A percentile compares a stretch with the other conserved stretches of the same genome.
phyloP scores from a whole-genome alignment of 2,797 vertebrate genomes.

The Holocentrus rufus region DNA sequence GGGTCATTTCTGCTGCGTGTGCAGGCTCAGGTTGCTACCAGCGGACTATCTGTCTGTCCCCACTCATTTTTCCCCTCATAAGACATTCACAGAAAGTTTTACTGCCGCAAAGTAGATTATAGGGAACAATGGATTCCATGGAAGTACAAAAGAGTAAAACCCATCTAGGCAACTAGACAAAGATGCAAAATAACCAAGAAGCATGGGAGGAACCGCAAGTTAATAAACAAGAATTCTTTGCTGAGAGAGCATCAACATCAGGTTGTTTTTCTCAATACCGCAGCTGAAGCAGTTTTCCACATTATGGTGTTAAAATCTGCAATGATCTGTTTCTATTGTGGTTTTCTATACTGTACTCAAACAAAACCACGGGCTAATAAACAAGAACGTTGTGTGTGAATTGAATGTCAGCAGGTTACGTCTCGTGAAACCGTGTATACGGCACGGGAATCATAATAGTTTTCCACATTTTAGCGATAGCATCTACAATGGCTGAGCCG shows the following conservation, averaged over 20 bases:
- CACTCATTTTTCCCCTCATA: conserved; percentile 18
- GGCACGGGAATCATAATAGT: background rate
- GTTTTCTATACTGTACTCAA: conserved; percentile 31
- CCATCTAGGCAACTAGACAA: conserved; percentile 41
- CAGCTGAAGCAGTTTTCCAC: conserved; percentile 41
- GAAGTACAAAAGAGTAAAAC: conserved; percentile 50
- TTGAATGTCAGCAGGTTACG: conserved; percentile 27
- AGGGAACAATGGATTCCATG: conserved; percentile 59
- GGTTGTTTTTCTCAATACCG: conserved; percentile 40
- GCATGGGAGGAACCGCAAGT: conserved; percentile 39
- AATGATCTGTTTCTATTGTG: conserved; percentile 42
- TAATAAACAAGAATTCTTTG: conserved; percentile 48
- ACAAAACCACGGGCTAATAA: conserved; percentile 35
- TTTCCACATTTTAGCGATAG: conserved; percentile 29
- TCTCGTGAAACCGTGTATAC: conserved; percentile 7
- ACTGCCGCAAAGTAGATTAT: conserved; percentile 46
- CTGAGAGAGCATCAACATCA: conserved; percentile 46
- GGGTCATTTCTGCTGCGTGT: conserved; percentile 8
- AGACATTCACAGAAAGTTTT: conserved; percentile 41
- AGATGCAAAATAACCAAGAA: conserved; percentile 52
- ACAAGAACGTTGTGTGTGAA: conserved; percentile 34
- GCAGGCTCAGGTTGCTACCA: conserved; percentile 21
- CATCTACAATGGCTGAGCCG: conserved; percentile 23
- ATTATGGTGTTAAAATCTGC: conserved; percentile 40
- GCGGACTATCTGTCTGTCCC: conserved; percentile 30